Base-by-base conservation (phyloP, 2,888 invertebrate genomes). In the Diploptera punctata region DNA sequence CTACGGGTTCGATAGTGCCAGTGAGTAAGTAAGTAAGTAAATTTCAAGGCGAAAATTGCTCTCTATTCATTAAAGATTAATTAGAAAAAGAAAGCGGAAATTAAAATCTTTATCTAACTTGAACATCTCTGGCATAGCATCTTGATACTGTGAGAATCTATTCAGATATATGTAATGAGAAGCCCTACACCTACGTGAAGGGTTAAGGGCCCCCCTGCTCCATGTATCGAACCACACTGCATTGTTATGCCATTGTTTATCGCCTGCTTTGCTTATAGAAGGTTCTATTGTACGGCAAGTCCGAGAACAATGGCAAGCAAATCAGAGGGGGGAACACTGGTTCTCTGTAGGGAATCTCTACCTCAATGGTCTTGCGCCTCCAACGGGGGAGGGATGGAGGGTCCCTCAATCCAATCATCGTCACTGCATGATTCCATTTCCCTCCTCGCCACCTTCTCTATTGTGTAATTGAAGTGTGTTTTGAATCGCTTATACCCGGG, bases 161-260 rank as follows among this genome's bases (percentile, higher is more conserved):
- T 61, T 61, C 61, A 61, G 33, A 61, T 33, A 61, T 18, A 13
- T 21, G 31, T 61, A 61, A 61, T 33, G 61, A 33, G 61, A 43
- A 43, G 38, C 21, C 19, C 24, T 24, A 4, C 52, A 24, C 52
- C 21, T 24, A 52, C 52, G 24, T 24, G 3, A 52, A 38, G 38
- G 13, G 13, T n/a, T n/a, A n/a, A n/a, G n/a, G n/a, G n/a, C n/a
- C n/a, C n/a, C n/a, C n/a, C n/a, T n/a, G n/a, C n/a, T n/a, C n/a
- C n/a, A n/a, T n/a, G 57, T 57, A 57, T 57, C 29, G 31, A 24
- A 33, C 57, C 29, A 24, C 26, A 57, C 10, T 47, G 65, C n/a
- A 65, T 65, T 65, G 65, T 65, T 65, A 65, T 47, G 44, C 65
- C 21, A 65, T 65, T 65, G 65, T 65, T 65, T 65, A 65, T 47